Evolutionary conservation across 2,113 vertebrate species (phyloP), one percentile per base, ranked within the genome.

Genomic region (Heptranchias perlo): DNA sequence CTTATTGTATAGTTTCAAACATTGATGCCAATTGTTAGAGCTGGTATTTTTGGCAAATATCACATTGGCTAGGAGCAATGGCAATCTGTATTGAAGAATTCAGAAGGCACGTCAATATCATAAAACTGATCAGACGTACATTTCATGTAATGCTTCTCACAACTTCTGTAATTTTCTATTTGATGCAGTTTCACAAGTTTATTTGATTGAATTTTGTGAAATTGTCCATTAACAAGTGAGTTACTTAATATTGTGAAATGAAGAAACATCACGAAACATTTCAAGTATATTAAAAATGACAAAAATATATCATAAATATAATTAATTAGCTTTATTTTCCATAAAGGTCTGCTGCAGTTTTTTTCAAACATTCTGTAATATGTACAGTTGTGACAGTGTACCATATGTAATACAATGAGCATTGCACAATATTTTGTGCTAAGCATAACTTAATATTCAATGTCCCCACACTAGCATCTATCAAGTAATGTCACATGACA

Each of bases 241-340:
- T 82, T 82, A 82, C 78, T 82, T 82, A 82, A 82, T 82, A 13
- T 44, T 82, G 39, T 82, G 44, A 82, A 82, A 44, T 23, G 78
- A 82, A 82, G n/a, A 44, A 82, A 82, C 14, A 13, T n/a, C 35
- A 39, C n/a, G 16, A 78, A 78, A 78, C 76, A 35, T 78, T 78
- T 39, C 35, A 78, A 78, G n/a, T 39, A 78, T 78, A 78, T 78
- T 78, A 39, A 39, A 78, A 78, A 76, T n/a, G 69, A 76, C 69
- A 76, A 76, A 76, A 76, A 76, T 76, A n/a, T 76, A 76, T 76
- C 73, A 76, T 76, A 76, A 76, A 76, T n/a, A n/a, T 76, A 76
- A n/a, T 39, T 78, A 78, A 78, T n/a, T 39, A 39, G 39, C n/a
- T 78, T 78, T 13, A 82, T 82, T 21, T 44, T 82, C 78, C n/a